Base-by-base conservation (phyloP, 2,113 vertebrate species). In the Heteronetta atricapilla region DNA sequence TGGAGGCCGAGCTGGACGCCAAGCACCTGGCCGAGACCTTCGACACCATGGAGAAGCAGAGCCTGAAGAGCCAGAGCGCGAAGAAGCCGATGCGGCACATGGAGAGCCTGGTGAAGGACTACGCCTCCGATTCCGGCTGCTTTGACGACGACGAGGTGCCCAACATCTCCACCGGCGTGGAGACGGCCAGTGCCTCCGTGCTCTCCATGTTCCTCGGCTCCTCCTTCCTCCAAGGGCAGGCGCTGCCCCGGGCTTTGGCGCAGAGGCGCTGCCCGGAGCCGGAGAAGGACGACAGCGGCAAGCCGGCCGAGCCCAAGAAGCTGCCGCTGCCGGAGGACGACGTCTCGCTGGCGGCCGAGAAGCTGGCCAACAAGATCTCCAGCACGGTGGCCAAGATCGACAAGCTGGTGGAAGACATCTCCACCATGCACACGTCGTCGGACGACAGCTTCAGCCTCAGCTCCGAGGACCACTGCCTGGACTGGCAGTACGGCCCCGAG, bases 371-470 rank as follows among this genome's bases (percentile, higher is more conserved):
- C 83, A 99, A 99, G 97, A 99, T 99, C 94, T 98, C 99, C 25
- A 98, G 98, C 91, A 99, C 99, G 0, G 99, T 99, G 46, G 99
- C 99, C 29, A 99, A 99, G 91, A 99, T 99, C 3, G 99, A 99
- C 97, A 98, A 98, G 76, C 97, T 99, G 87, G 99, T 99, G 78
- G 99, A 99, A 89, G 99, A 99, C 96, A 99, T 99, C 94, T 98
- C 98, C 2, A 98, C 98, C 86, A 98, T 99, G 98, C 98, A 99
- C 85, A 99, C 99, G 0, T 99, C 99, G 3, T 99, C 99, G 0
- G 99, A 99, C 1, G 99, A 99, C 97, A 99, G 99, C 94, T 98
- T 99, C 94, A 99, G 99, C 95, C 98, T 99, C 34, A 99, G 99
- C 96, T 99, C 99, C 0, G 99, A 99, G 90, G 99, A 99, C 66